Percentiles rank a stretch among this genome's conserved stretches.
Conservation (phyloP, 2,797 vertebrate species). For the Glossophaga mutica region DNA sequence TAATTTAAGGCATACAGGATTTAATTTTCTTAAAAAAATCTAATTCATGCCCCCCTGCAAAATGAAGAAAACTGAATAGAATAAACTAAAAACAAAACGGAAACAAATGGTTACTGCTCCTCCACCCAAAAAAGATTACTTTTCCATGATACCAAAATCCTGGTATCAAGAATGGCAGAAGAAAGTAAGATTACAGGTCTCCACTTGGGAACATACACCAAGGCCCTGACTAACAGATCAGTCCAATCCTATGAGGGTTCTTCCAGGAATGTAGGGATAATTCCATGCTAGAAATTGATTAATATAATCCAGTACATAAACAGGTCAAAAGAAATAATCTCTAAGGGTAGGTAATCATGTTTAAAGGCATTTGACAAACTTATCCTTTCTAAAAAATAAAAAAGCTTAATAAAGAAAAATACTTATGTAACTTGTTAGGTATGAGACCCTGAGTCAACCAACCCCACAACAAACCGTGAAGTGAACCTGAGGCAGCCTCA, state of each 20-base stretch:
- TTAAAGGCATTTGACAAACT: background rate
- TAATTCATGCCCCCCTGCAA: background rate
- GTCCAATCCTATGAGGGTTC: background rate
- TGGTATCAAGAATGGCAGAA: background rate
- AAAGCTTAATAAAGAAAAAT: background rate
- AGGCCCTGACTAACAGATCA: conserved; percentile 1
- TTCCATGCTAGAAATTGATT: background rate
- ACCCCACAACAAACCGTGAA: background rate
- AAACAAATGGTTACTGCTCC: background rate
- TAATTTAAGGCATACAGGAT: background rate
- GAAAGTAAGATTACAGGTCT: background rate
- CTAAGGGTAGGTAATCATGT: background rate
- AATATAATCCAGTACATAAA: background rate
- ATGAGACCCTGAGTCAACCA: background rate
- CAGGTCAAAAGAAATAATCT: background rate
- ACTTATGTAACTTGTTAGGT: background rate
- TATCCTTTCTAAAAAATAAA: background rate
- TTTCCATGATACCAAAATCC: background rate
- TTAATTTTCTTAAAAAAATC: background rate
- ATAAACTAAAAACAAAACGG: background rate
- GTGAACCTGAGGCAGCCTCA: background rate
- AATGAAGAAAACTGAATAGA: background rate
- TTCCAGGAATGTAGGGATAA: background rate
- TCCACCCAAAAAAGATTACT: background rate
- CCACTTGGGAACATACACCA: background rate